Percentiles rank a stretch among this genome's conserved stretches.
Conservation (phyloP, 2,888 invertebrate species). For the Petrolisthes manimaculis region DNA sequence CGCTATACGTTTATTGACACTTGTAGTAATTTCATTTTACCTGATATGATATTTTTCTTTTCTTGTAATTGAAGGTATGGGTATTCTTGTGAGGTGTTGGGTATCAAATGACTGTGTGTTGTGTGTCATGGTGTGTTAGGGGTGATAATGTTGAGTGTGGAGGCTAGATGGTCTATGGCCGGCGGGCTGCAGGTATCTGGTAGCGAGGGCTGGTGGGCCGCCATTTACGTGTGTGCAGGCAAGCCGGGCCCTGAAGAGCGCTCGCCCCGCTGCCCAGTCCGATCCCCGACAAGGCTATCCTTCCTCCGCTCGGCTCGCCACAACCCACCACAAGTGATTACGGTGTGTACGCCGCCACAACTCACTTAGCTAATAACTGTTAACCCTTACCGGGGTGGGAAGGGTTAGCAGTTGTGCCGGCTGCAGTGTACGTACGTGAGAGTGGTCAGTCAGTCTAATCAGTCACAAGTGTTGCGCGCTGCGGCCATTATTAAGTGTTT, state of each 20-base stretch:
- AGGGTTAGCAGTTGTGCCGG: slow-evolving; percentile 22
- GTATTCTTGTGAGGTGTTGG: background rate
- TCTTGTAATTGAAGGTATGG: background rate
- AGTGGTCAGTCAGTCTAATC: slow-evolving; percentile 39
- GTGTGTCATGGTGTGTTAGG: too few species aligned
- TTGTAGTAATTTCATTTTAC: background rate
- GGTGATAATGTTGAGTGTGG: background rate
- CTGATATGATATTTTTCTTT: background rate
- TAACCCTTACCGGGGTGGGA: background rate
- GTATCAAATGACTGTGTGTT: background rate
- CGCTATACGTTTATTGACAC: background rate
- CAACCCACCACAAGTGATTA: slow-evolving; percentile 46
- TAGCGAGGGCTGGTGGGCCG: slow-evolving; percentile 46
- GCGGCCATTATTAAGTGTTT: background rate
- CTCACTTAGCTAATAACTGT: background rate
- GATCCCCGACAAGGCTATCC: slow-evolving; percentile 45
- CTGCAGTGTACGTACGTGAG: slow-evolving; percentile 30
- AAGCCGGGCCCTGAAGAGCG: slow-evolving; percentile 54
- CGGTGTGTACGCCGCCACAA: slow-evolving; percentile 38
- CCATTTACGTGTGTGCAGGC: slow-evolving; percentile 62
- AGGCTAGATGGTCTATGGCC: slow-evolving; percentile 37
- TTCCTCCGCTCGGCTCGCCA: slow-evolving; percentile 54
- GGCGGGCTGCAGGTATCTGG: slow-evolving; percentile 60
- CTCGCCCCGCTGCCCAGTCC: slow-evolving; percentile 50
- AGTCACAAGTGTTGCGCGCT: slow-evolving; percentile 28